Percentiles rank a stretch among this genome's conserved stretches.
Conservation (phyloP, 2,797 vertebrate genomes). For the Microchirus variegatus region DNA sequence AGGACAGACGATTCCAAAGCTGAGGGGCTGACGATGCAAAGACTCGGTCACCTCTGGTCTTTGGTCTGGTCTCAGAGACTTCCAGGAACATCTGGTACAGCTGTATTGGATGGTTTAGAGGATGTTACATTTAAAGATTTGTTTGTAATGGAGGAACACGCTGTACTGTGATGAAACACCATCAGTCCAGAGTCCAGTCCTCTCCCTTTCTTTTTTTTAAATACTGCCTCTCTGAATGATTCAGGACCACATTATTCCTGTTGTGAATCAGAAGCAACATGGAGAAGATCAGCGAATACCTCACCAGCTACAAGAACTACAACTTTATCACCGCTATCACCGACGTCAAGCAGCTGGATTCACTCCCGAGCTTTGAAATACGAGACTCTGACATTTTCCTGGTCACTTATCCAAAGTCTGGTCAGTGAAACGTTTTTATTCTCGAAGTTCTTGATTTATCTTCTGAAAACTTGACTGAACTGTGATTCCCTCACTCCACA, state of each 20-base stretch:
- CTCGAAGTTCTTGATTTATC: neutral
- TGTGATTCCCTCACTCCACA: constrained; percentile 19
- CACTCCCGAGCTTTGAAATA: constrained; percentile 71
- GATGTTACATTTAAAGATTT: too few relatives aligned
- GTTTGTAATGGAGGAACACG: too few relatives aligned
- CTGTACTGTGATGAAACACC: too few relatives aligned
- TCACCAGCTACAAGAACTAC: constrained; percentile 65
- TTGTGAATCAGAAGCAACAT: constrained; percentile 27
- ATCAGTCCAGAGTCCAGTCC: too few relatives aligned
- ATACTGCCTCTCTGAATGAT: neutral
- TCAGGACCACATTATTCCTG: too few relatives aligned
- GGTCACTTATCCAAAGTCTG: constrained; percentile 76
- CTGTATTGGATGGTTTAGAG: too few relatives aligned
- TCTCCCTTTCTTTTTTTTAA: neutral
- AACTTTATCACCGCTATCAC: constrained; percentile 21
- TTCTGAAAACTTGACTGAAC: too few relatives aligned
- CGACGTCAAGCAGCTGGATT: constrained; percentile 66
- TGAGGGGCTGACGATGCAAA: too few relatives aligned
- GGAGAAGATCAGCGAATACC: constrained; percentile 52
- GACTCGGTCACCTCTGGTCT: too few relatives aligned
- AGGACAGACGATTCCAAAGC: too few relatives aligned
- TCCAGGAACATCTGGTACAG: too few relatives aligned
- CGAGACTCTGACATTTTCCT: constrained; percentile 68
- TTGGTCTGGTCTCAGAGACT: too few relatives aligned
- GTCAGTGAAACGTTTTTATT: constrained; percentile 37